Evolutionary conservation across 1,140 invertebrate genomes (phyloP), one percentile per base, ranked within the genome.

Genomic region (Zaprionus nigranus): DNA sequence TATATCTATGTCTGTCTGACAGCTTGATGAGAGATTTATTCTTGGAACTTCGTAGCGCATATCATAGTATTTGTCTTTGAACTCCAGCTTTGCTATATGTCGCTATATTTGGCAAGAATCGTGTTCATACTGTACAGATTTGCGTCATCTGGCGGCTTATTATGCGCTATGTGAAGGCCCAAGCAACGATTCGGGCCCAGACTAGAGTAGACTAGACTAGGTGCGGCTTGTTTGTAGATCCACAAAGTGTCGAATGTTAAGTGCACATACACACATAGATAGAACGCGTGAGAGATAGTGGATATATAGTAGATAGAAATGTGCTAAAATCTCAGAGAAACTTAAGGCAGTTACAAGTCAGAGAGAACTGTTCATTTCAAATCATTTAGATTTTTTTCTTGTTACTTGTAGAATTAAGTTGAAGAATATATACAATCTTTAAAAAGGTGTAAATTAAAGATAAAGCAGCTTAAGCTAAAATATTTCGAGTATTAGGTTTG

Each of bases 1-100:
- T 73, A 79, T 85, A 40, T 40, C 24, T 56, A 46, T 30, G n/a
- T 34, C 46, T 38, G 58, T 75, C 62, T 51, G 53, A 40, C 51
- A 68, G 24, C 65, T 30, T 62, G 60, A 81, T 75, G 70, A 79
- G 72, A 63, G 75, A 73, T 78, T 72, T 75, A 76, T 85, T 85
- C 82, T 72, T 81, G 75, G 66, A 78, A 85, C 28, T 53, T 65
- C 22, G 24, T 26, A 64, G 12, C n/a, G 11, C 24, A 24, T 24
- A 56, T 30, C 9, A 30, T 17, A 30, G 59, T 58, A 38, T 77
- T 69, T 63, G 51, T 28, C 67, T 84, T 84, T 49, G 46, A 51
- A 51, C 46, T 22, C 46, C 40, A 46, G 40, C n/a, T 17, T 9
- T 5, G n/a, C 20, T 49, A 22, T 43, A 51, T 20, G 20, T 24